Percentiles rank a stretch among this genome's conserved stretches.
Evolutionary conservation across 2,888 invertebrate genomes (phyloP).

Genomic region (Podotricha telesiphe): DNA sequence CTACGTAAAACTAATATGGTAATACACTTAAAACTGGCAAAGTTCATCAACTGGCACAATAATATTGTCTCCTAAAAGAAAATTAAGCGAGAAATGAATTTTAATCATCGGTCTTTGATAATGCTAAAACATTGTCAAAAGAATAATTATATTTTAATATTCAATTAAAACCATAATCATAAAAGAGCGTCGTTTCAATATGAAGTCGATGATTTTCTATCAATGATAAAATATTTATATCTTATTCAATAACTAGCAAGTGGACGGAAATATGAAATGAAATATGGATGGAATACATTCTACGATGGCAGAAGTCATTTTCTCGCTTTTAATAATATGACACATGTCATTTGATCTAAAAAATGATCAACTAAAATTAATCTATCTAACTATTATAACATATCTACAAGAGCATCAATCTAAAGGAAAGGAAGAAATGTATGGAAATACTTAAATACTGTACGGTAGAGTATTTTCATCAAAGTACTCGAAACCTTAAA

Average conservation of each 20-base stretch:
- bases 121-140: background rate
- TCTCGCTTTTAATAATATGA: constrained; percentile 36
- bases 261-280: constrained; percentile 19
- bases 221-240: background rate
- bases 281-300: background rate
- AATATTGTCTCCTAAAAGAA: constrained; percentile 28
- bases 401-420: constrained; percentile 57
- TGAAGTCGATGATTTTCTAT: background rate
- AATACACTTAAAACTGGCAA: constrained; percentile 54
- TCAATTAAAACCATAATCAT: background rate
- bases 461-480: constrained; percentile 77
- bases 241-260: background rate
- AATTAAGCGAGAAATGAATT: constrained; percentile 28
- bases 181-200: background rate
- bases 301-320: constrained; percentile 12
- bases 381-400: constrained; percentile 37
- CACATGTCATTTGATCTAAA: constrained; percentile 33
- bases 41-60: constrained; percentile 49
- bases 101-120: background rate
- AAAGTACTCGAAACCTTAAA: constrained; percentile 44
- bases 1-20: constrained; percentile 61
- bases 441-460: constrained; percentile 73
- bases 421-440: constrained; percentile 69
- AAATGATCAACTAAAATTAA: constrained; percentile 18
- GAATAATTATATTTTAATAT: background rate